Base-by-base conservation (phyloP, 2,797 vertebrate genomes). In the Hozukius guyotensis region DNA sequence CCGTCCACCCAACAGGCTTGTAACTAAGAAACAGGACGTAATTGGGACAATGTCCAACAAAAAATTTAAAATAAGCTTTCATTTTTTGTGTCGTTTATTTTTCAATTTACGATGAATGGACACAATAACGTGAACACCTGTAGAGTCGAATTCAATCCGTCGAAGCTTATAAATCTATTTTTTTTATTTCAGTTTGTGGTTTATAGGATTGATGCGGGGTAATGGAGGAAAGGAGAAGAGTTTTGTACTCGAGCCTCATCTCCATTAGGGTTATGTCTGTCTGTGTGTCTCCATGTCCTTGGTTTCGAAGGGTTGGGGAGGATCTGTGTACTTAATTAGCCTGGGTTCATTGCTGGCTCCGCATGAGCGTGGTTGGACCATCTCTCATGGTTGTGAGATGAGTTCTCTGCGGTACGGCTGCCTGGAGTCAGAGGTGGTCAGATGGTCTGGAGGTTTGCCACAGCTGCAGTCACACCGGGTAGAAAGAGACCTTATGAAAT, bases 391-490 rank as follows among this genome's bases (percentile, higher is more conserved):
- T 74, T 31, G 76, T 34, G 57, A 67, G 83, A 87, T 70, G 78
- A 72, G 46, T 12, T 68, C 78, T 71, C 77, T 88, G 81, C 62
- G 87, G 88, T 77, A 11, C 59, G 59, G 85, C 77, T 73, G 76
- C 72, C n/a, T 22, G 73, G 85, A 92, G 82, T 87, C 84, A 59
- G 88, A 82, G 90, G 83, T 89, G 86, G 82, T 88, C 76, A 29
- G 68, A 75, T 74, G 79, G 87, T 82, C 73, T 90, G 89, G 88
- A 82, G 3, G 63, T 70, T 63, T 64, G 81, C 87, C 89, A 77
- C 61, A 49, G 78, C 87, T 88, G 68, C 78, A 89, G 87, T 91
- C 90, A 83, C 82, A 83, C 75, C 32, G 72, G 66, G 82, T 22
- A 88, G 80, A 90, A 89, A 81, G 82, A 77, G 46, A 49, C 73